A percentile compares a stretch with the other conserved stretches of the same genome.
Evolutionary conservation across 2,888 invertebrate genomes (phyloP).

Genomic region (Plagodis pulveraria): DNA sequence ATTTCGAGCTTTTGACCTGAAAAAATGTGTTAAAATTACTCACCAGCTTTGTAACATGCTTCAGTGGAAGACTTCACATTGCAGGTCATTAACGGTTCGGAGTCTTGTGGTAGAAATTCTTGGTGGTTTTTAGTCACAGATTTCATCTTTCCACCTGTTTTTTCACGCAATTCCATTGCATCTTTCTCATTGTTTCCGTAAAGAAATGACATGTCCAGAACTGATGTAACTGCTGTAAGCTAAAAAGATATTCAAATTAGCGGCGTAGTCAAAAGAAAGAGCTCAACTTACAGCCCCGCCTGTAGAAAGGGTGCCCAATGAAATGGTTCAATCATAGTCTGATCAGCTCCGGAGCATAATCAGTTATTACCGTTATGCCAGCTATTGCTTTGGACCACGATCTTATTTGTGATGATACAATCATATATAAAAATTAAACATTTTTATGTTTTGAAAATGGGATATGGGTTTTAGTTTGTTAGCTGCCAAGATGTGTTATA

Average conservation of each 20-base stretch:
- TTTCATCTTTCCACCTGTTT: conserved; percentile 14
- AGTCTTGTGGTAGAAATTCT: conserved; percentile 23
- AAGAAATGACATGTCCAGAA: conserved; percentile 20
- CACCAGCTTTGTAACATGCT: conserved; percentile 31
- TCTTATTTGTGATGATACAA: no score
- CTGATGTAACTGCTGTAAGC: conserved; percentile 24
- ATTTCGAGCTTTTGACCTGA: not conserved
- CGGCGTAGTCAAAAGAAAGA: no score
- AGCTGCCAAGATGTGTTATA: no score
- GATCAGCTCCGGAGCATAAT: no score
- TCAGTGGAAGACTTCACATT: conserved; percentile 15
- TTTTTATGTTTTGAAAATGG: no score
- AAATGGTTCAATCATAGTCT: no score
- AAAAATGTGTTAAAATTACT: not conserved
- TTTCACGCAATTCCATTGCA: conserved; percentile 10
- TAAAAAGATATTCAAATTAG: not conserved
- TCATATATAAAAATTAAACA: no score
- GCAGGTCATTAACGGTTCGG: conserved; percentile 21
- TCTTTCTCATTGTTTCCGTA: conserved; percentile 19
- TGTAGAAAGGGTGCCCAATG: no score
- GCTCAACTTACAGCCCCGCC: no score
- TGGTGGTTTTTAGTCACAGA: conserved; percentile 10
- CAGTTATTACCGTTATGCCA: no score
- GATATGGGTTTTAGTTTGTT: no score
- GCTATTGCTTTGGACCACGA: no score